phyloP scores from a whole-genome alignment of 2,888 invertebrate genomes.

The Tholera decimalis region DNA sequence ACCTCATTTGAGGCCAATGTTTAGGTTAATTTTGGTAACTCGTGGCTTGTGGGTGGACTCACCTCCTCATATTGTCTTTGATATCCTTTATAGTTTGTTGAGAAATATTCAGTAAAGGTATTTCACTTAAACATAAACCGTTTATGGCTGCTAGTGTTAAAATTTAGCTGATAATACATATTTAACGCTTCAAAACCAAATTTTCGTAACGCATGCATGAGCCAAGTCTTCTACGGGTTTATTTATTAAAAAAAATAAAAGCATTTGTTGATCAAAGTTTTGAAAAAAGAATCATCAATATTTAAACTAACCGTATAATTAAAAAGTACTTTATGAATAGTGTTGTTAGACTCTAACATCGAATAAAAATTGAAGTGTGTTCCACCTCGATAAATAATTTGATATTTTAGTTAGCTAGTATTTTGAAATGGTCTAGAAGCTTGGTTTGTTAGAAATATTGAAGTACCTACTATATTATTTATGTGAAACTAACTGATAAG shows the following conservation, averaged over 20 bases:
- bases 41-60: constrained; percentile 8
- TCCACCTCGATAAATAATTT: too few relatives aligned
- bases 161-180: background rate
- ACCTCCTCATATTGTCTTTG: constrained; percentile 22
- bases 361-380: too few relatives aligned
- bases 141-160: background rate
- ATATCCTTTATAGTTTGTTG: background rate
- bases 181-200: too few relatives aligned
- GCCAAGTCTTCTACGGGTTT: too few relatives aligned
- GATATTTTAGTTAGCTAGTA: too few relatives aligned
- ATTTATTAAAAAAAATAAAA: too few relatives aligned
- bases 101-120: constrained; percentile 21
- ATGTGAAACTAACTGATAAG: background rate
- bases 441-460: background rate
- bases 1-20: background rate
- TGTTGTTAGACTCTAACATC: too few relatives aligned
- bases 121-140: background rate
- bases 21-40: constrained; percentile 6
- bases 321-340: too few relatives aligned
- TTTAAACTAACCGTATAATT: too few relatives aligned
- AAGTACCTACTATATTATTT: background rate
- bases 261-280: too few relatives aligned
- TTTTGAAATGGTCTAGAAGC: background rate
- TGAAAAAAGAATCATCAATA: too few relatives aligned
- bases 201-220: too few relatives aligned